These are phyloP conservation scores for Liasis olivaceus DNA, from an alignment of 2,797 vertebrate genomes.

Conservation along the genomic window DNA sequence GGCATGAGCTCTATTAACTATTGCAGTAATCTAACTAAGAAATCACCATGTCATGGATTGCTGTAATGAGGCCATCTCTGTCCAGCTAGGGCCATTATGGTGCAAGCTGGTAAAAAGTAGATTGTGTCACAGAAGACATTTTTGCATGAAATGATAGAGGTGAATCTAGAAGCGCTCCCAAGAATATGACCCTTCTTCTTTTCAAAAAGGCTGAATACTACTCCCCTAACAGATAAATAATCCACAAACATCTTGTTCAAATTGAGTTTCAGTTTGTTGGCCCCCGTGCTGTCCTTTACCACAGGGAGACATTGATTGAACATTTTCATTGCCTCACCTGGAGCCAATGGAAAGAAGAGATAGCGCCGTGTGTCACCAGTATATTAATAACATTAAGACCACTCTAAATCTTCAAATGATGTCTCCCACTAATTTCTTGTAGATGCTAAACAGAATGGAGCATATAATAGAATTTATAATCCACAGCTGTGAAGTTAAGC, in stretches of 20 bases:
- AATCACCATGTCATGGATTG: not conserved
- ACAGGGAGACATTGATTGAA: not conserved
- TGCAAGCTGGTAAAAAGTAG: not conserved
- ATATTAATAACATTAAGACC: not conserved
- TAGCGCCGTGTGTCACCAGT: not conserved
- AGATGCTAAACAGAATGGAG: not conserved
- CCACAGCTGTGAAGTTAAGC: not conserved
- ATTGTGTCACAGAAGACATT: not conserved
- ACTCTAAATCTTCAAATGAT: not conserved
- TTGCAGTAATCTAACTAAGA: not conserved
- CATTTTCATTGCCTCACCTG: not conserved
- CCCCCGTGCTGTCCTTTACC: not conserved
- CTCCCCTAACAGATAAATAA: not conserved
- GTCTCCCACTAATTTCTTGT: not conserved
- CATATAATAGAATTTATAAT: not conserved
- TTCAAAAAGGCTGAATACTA: not conserved
- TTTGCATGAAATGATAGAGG: too few relatives aligned
- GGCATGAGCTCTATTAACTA: not conserved
- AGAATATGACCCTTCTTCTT: not conserved
- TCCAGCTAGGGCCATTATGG: not conserved
- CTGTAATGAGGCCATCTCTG: not conserved
- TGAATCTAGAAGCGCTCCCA: too few relatives aligned
- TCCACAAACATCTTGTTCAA: not conserved
- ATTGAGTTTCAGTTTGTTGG: not conserved
- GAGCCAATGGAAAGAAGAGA: not conserved